Base-by-base conservation (phyloP, 2,888 invertebrate species). In the Busseola fusca region DNA sequence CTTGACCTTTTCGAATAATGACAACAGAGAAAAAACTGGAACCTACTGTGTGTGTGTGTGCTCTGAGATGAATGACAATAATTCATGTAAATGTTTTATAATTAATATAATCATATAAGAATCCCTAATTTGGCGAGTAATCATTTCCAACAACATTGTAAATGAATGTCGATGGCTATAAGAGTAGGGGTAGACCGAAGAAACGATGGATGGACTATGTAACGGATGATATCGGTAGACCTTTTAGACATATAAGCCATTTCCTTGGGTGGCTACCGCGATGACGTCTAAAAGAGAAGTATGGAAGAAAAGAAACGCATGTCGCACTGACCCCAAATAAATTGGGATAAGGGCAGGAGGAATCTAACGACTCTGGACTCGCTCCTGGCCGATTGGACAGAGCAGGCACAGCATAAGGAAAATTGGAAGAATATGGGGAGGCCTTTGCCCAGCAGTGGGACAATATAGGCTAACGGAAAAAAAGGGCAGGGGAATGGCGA, bases 1-100 rank as follows among this genome's bases (percentile, higher is more conserved):
- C 65, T 76, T 85, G 87, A 88, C 89, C 87, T 88, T 88, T 86
- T 83, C 70, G 72, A 68, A 78, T 83, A 83, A 72, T 74, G 77
- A 82, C 73, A 78, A 74, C 66, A 76, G 62, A 64, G 74, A 80
- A 79, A 75, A 84, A 85, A 80, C 84, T 83, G 74, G 82, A 76
- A 69, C n/a, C 27, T 18, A 80, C 65, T 70, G 37, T 18, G 0
- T 78, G 57, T 78, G 74, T 78, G 59, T 65, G 14, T 64, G 54
- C 18, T 69, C 68, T 45, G 34, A 48, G 60, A 73, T 72, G 68
- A 79, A 58, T 76, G 66, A 69, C 72, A 75, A 74, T 59, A 62
- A 74, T 59, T 57, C 3, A 78, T 50, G 30, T 69, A 64, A 69
- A 76, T 75, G 56, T 64, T 73, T 76, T 67, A 56, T 70, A 75